phyloP scores from a whole-genome alignment of 2,888 invertebrate genomes.

The Leuctra nigra region DNA sequence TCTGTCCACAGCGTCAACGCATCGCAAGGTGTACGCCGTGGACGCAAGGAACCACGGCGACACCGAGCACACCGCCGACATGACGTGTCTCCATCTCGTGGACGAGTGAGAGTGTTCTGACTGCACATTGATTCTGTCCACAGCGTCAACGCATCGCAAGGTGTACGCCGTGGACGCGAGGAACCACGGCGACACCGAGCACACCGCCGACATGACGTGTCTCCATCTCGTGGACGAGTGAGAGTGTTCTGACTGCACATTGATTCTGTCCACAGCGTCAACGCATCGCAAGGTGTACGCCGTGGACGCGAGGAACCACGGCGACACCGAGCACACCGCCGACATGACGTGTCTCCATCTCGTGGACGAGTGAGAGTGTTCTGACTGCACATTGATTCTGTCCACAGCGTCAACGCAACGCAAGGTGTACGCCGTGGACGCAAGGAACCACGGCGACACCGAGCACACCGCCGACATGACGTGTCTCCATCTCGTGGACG shows the following conservation, averaged over 20 bases:
- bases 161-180: conserved; percentile 81
- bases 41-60: conserved; percentile 95
- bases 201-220: conserved; percentile 65
- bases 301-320: conserved; percentile 91
- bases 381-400: too few species aligned
- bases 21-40: conserved; percentile 65
- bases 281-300: conserved; percentile 64
- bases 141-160: conserved; percentile 49
- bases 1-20: conserved; percentile 45
- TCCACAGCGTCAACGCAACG: conserved; percentile 49
- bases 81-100: conserved; percentile 67
- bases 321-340: conserved; percentile 76
- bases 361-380: conserved; percentile 65
- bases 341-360: conserved; percentile 68
- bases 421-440: conserved; percentile 74
- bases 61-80: conserved; percentile 69
- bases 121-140: too few species aligned
- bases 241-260: too few species aligned
- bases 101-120: conserved; percentile 64
- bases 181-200: conserved; percentile 93
- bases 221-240: conserved; percentile 68
- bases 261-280: too few species aligned
- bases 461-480: conserved; percentile 67
- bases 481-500: conserved; percentile 67
- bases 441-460: conserved; percentile 92